Evolutionary conservation across 2,888 invertebrate genomes (phyloP), one percentile per base, ranked within the genome.

Genomic region (Tiliacea aurago): DNA sequence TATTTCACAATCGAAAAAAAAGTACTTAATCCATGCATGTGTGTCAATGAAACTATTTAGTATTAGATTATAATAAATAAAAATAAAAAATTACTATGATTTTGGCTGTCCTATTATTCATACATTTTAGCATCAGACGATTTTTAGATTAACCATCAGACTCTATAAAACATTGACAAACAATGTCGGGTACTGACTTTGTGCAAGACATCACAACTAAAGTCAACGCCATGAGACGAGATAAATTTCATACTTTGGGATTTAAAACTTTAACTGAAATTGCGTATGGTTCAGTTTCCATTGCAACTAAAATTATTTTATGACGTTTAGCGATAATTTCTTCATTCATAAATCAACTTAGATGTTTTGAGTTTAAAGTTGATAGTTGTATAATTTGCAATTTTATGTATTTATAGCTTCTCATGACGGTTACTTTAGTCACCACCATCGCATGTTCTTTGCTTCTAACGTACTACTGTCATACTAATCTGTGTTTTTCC

Each of bases 401-500:
- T n/a, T n/a, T n/a, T n/a, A n/a, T n/a, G n/a, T n/a, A n/a, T n/a
- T n/a, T n/a, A n/a, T n/a, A n/a, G n/a, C n/a, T n/a, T n/a, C n/a
- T n/a, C n/a, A n/a, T n/a, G n/a, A n/a, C n/a, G n/a, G n/a, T n/a
- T n/a, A n/a, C n/a, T n/a, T n/a, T n/a, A 43, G 81, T 76, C 84
- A 84, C 41, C 63, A 74, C 47, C 84, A 87, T 80, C 81, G 93
- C 93, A 92, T 93, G 92, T 83, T 69, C 90, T 88, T 79, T 83
- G 93, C 94, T 93, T 92, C 86, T 90, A 90, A 90, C 91, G 81
- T 75, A 80, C 89, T 90, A 91, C 89, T 89, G 90, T 91, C 94
- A 91, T 94, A 96, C 96, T 96, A 96, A 96, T 95, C 89, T 91
- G 87, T 94, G 92, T 94, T 93, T 93, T 93, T 91, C 92, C 92